Evolutionary conservation across 2,888 invertebrate genomes (phyloP), one percentile per base, ranked within the genome.

Genomic region (Baronia brevicornis): DNA sequence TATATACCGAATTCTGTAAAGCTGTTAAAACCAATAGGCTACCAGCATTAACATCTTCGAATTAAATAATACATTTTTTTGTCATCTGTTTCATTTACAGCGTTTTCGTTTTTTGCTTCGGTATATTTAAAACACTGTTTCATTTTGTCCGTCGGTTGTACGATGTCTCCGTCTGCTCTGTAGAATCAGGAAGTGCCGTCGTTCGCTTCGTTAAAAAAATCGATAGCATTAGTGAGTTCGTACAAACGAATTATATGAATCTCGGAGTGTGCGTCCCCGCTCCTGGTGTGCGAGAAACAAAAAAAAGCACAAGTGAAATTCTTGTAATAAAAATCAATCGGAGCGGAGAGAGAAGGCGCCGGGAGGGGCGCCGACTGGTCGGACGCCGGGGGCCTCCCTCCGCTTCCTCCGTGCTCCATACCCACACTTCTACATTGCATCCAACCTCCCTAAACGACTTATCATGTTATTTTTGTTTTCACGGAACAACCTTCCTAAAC

Each of bases 261-360:
- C 60, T 58, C 65, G 63, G 60, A 37, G 80, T 82, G 79, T 71
- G 80, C 74, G 54, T 51, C 45, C 52, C 51, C 60, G 61, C 64
- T 62, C 55, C 67, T 58, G 45, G 71, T 74, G 78, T 74, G 77
- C 69, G 75, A 60, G 65, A 71, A 79, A 75, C 71, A 75, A 77
- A 82, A 79, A n/a, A 79, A 77, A 69, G 72, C 74, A 66, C 71
- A 69, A 78, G 71, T 72, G 66, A 79, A 80, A 82, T 84, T 80
- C 84, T 82, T 82, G 82, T 84, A 85, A 84, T 84, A 84, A 84
- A 84, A 85, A 84, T 84, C 84, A 84, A 84, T 85, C 84, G 86
- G 75, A 78, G 82, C 74, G 73, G 73, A 78, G 80, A 72, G 73
- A 74, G 77, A 73, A 74, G 77, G 78, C 78, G 71, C 71, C 78